Base-by-base conservation (phyloP, 2,797 vertebrate species). In the Moxostoma hubbsi region DNA sequence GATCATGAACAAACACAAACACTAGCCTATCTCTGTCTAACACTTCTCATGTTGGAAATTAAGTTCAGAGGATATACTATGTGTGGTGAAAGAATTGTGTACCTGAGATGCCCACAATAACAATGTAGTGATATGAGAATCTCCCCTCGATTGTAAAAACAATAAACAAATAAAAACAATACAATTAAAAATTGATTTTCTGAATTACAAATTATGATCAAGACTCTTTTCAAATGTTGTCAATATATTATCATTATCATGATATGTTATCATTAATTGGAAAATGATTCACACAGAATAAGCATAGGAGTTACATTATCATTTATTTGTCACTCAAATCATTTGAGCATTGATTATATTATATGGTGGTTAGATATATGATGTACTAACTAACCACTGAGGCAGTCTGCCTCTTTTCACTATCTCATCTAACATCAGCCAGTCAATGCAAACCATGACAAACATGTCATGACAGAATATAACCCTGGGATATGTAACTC, bases 401-500 rank as follows among this genome's bases (percentile, higher is more conserved):
- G 12, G 62, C 9, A 24, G 36, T 43, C 74, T 9, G 18, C 36
- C 1, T 63, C 11, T 62, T 36, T 36, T 36, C 36, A 36, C 36
- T 36, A 36, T 36, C 36, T 5, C 2, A 4, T 36, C 36, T 36
- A 36, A 3, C 36, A 4, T 36, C 36, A 36, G 36, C 36, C 51
- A 16, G 11, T 43, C 54, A 46, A 65, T 54, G 10, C 16, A 1
- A 70, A 72, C 68, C 59, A 62, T 43, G 46, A 59, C 51, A 82
- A 62, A 15, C 69, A 73, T 49, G 36, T 67, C 46, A 67, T 45
- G 62, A 46, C 54, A 54, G 1, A 73, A 72, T 59, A 77, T 51
- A 82, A 62, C 59, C 36, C 6, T 64, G 55, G 61, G 54, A 57
- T 61, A 65, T 59, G 36, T 73, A 66, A 77, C 62, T 73, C 62